Conservation (phyloP, 2,797 vertebrate genomes). For the Pipistrellus nathusii region DNA sequence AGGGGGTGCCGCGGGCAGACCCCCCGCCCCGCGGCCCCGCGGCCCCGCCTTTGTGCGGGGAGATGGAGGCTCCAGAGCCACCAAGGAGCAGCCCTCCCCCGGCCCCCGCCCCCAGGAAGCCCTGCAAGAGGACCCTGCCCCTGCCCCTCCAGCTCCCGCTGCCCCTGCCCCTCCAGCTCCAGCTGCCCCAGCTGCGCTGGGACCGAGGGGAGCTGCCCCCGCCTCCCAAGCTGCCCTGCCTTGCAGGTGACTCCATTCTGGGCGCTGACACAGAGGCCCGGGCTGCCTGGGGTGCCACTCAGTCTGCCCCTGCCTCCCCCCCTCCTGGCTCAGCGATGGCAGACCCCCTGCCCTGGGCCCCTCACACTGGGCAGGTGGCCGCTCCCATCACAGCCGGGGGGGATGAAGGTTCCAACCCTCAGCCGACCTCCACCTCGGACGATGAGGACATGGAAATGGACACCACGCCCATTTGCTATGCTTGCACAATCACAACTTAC, state of each 20-base stretch:
- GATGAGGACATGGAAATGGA: constrained; percentile 63
- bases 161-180: too few relatives aligned
- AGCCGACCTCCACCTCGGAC: constrained; percentile 85
- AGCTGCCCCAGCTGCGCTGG: too few relatives aligned
- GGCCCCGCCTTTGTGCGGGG: constrained; percentile 59
- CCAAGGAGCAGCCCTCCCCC: neutral
- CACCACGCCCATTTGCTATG: neutral
- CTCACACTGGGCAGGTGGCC: fast-evolving
- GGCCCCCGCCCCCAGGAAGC: too few relatives aligned
- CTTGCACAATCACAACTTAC: neutral
- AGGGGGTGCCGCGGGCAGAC: constrained; percentile 87
- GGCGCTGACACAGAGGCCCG: constrained; percentile 71
- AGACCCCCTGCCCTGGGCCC: neutral
- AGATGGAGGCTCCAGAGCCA: constrained; percentile 48
- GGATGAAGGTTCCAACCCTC: constrained; percentile 73
- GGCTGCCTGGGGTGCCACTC: constrained; percentile 11
- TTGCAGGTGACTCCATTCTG: constrained; percentile 83
- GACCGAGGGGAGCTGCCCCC: constrained; percentile 85
- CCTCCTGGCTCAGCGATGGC: neutral
- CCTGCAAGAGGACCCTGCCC: too few relatives aligned
- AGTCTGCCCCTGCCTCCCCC: constrained; percentile 36
- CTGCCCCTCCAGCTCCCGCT: too few relatives aligned
- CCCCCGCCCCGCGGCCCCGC: constrained; percentile 71
- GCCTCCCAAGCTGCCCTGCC: constrained; percentile 91
- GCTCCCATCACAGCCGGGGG: constrained; percentile 49